A percentile compares a stretch with the other conserved stretches of the same genome.
phyloP scores from a whole-genome alignment of 1,140 invertebrate species.

The Eriocheir sinensis region DNA sequence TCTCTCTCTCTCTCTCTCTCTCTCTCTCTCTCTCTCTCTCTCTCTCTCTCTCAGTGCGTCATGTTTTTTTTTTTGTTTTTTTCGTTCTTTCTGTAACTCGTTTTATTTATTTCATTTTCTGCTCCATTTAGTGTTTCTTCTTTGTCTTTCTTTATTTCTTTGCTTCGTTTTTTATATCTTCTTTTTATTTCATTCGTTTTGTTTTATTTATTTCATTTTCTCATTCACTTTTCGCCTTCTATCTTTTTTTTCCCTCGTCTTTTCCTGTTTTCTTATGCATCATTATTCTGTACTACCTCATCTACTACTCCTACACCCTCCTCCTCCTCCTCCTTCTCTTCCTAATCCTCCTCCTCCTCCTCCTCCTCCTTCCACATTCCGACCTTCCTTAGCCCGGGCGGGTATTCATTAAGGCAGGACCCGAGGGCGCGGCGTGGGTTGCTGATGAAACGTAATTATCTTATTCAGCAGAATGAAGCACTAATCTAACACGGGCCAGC shows the following conservation, averaged over 20 bases:
- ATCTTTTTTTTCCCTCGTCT: background rate
- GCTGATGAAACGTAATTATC: conserved; percentile 70
- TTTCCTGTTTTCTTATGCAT: background rate
- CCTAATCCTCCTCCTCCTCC: background rate
- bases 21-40: background rate
- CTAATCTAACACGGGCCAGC: conserved; percentile 46
- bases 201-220: background rate
- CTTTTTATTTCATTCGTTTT: background rate
- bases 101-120: background rate
- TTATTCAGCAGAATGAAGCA: conserved; percentile 69
- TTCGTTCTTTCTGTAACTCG: background rate
- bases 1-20: background rate
- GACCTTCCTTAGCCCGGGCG: background rate
- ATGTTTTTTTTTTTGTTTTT: background rate
- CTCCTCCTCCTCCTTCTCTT: background rate
- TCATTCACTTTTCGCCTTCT: background rate
- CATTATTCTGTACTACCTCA: background rate
- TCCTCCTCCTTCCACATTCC: background rate
- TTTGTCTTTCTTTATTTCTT: background rate
- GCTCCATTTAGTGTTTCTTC: background rate
- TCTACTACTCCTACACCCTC: background rate
- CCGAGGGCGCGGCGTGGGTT: conserved; percentile 48
- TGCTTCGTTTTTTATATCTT: background rate
- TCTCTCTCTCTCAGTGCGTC: background rate
- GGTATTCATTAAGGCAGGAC: conserved; percentile 46